Conservation (phyloP, 2,113 vertebrate species). For the Pyxicephalus adspersus region DNA sequence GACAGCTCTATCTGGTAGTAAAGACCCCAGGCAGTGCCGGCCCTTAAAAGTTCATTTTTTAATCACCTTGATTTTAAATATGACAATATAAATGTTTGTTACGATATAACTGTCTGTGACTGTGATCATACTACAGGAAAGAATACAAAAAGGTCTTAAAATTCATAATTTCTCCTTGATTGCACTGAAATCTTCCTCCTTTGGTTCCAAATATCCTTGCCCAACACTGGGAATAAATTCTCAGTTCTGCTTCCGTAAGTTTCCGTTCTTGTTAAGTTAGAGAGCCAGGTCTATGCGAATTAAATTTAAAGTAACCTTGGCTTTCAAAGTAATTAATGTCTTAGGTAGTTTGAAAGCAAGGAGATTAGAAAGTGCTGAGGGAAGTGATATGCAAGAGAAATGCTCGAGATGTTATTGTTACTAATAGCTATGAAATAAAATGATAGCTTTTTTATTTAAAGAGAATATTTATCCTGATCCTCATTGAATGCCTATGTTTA, state of each 20-base stretch:
- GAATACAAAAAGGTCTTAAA: conserved; percentile 6
- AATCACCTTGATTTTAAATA: too few relatives aligned
- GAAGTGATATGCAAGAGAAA: conserved; percentile 51
- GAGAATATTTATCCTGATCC: conserved; percentile 27
- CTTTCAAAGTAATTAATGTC: conserved; percentile 58
- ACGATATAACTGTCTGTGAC: too few relatives aligned
- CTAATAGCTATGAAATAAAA: conserved; percentile 45
- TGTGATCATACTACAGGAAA: too few relatives aligned
- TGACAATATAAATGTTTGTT: too few relatives aligned
- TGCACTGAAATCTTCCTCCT: not conserved
- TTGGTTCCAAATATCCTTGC: conserved; percentile 6
- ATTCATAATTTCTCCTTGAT: not conserved
- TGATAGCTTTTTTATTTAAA: conserved; percentile 30
- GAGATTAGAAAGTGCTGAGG: conserved; percentile 56
- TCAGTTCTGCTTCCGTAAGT: conserved; percentile 30
- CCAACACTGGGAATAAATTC: conserved; percentile 6
- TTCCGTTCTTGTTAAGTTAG: conserved; percentile 43
- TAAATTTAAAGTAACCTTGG: conserved; percentile 57
- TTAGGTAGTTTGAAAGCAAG: conserved; percentile 50
- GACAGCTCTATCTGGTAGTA: too few relatives aligned
- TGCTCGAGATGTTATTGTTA: conserved; percentile 48
- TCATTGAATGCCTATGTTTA: conserved; percentile 35
- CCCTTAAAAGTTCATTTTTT: too few relatives aligned
- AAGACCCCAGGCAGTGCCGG: too few relatives aligned
- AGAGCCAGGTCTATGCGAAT: conserved; percentile 48